Base-by-base conservation (phyloP, 2,888 invertebrate genomes). In the Chromoteleia sp. region DNA sequence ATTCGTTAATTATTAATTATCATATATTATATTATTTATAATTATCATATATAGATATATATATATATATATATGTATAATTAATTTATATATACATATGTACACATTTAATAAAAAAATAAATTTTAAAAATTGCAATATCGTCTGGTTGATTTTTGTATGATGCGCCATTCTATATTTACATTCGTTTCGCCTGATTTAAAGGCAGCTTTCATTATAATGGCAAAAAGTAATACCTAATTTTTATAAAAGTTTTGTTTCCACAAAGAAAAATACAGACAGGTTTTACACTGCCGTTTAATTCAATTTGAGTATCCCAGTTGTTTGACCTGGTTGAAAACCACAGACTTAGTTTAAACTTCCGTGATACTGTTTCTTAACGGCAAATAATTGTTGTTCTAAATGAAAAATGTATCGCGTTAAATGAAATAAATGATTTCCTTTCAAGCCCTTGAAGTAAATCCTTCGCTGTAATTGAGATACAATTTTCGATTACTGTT, bases 251-350 rank as follows among this genome's bases (percentile, higher is more conserved):
- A 71, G 59, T 71, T 71, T 59, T 48, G 14, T 19, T 41, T 45
- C 48, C 1, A 58, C 48, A 70, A 58, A 70, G 70, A 58, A 41
- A 59, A 71, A 30, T 61, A 48, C 25, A 39, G 50, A 43, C 39
- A 50, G 70, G 17, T 59, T 59, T 71, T 59, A 52, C 30, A 10
- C 58, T 70, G 70, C 59, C 50, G 70, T 70, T 70, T 70, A 70
- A 70, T 70, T 70, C 59, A 59, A 70, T 70, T 70, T 70, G 39
- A 70, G 70, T 50, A 70, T 33, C 58, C 45, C 56, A 70, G 70
- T 58, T 59, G 70, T 70, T 58, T 70, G 70, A 59, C 70, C 70
- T 70, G 70, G 70, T 70, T 70, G 58, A 59, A 70, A 70, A 48
- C 70, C 54, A 25, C 48, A 58, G 48, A 70, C 48, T 58, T 70